Base-by-base conservation (phyloP, 1,140 invertebrate genomes). In the Tenebrio molitor region DNA sequence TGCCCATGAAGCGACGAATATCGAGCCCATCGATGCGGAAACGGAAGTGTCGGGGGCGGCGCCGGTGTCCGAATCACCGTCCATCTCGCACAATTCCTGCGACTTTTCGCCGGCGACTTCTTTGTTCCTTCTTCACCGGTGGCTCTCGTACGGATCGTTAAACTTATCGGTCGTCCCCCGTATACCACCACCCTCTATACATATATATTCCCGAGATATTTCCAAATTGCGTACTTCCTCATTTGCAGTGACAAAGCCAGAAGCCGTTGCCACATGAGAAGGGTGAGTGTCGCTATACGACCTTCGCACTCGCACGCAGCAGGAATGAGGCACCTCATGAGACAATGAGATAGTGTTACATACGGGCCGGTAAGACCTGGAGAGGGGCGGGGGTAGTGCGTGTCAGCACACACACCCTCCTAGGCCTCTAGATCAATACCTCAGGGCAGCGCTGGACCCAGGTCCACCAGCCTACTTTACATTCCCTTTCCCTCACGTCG, bases 401-500 rank as follows among this genome's bases (percentile, higher is more conserved):
- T 81, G 80, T 81, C 79, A 81, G 79, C 81, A 82, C 78, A 81
- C 78, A 81, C 80, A 79, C 42, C 53, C 66, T 46, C 77, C 77
- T 80, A 77, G 76, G 76, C 77, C 78, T 77, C 74, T 76, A 81
- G 81, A 82, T 82, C 81, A 82, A 82, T 82, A 82, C 81, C 81
- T 82, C 77, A 77, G 81, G 81, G 81, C 81, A 82, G 81, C 80
- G 79, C 80, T 76, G 81, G 80, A 81, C 81, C 79, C 78, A 80
- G 81, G 79, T 80, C 80, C 78, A 80, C 78, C 80, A 81, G 80
- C 81, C 81, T 82, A 82, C 81, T 82, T 82, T 82, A 82, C 81
- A 82, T 80, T 81, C 76, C 75, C 79, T 76, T 76, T 72, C 75
- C 72, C 72, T 66, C 36, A 53, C 74, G 62, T 34, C 74, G 63